A percentile compares a stretch with the other conserved stretches of the same genome.
phyloP scores from a whole-genome alignment of 2,888 invertebrate species.

The Panzeria rudis region DNA sequence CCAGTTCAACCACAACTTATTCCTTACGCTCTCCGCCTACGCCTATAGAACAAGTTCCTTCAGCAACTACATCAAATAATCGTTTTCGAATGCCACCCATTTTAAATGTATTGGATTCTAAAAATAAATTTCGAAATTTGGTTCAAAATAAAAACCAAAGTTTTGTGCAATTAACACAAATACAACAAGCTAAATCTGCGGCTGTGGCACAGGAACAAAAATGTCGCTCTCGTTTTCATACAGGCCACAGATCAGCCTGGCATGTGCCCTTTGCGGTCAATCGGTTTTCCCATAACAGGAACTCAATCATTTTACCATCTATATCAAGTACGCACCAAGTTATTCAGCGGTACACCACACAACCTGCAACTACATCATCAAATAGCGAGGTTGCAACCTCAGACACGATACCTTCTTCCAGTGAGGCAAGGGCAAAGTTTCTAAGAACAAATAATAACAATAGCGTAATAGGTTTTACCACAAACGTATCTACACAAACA shows the following conservation, averaged over 20 bases:
- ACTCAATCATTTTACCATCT: slow-evolving; percentile 80
- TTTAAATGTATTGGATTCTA: slow-evolving; percentile 80
- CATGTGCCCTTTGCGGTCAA: slow-evolving; percentile 77
- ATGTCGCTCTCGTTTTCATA: slow-evolving; percentile 34
- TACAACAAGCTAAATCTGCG: slow-evolving; percentile 80
- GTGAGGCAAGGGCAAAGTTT: slow-evolving; percentile 37
- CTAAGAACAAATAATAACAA: slow-evolving; percentile 35
- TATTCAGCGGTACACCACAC: slow-evolving; percentile 47
- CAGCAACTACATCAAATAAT: slow-evolving; percentile 51
- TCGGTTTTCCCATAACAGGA: slow-evolving; percentile 79
- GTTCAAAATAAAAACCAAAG: slow-evolving; percentile 77
- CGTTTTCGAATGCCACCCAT: slow-evolving; percentile 82
- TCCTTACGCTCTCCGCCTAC: slow-evolving; percentile 53
- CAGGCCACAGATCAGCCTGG: slow-evolving; percentile 75
- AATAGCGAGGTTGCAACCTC: slow-evolving; percentile 51
- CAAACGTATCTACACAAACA: slow-evolving; percentile 75
- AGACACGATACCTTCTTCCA: slow-evolving; percentile 50
- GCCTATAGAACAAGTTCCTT: slow-evolving; percentile 52
- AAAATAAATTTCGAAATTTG: slow-evolving; percentile 78
- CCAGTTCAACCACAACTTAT: slow-evolving; percentile 63
- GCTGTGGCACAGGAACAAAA: slow-evolving; percentile 74
- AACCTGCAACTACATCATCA: slow-evolving; percentile 54
- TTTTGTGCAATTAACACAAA: slow-evolving; percentile 81
- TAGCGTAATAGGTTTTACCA: slow-evolving; percentile 51
- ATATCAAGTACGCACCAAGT: slow-evolving; percentile 68